Conservation (phyloP, 2,113 vertebrate genomes). For the Pipa parva region DNA sequence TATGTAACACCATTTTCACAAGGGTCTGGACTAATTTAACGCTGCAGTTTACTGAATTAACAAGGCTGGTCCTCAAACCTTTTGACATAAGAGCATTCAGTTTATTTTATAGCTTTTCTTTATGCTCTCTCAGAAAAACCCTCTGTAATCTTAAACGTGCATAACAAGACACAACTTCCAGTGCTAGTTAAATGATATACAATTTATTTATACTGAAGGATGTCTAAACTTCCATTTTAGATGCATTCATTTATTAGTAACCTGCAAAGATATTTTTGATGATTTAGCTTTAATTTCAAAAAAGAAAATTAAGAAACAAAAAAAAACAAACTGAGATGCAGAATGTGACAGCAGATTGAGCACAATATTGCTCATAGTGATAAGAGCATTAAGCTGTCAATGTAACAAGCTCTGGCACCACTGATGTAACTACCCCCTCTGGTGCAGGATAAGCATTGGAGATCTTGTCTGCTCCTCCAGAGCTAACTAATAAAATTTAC, state of each 20-base stretch:
- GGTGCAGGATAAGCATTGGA: too few relatives aligned
- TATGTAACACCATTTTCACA: conserved; percentile 54
- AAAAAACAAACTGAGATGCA: too few relatives aligned
- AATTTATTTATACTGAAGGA: conserved; percentile 51
- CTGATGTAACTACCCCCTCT: too few relatives aligned
- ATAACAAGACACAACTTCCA: conserved; percentile 51
- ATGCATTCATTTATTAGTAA: conserved; percentile 38
- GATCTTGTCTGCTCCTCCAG: too few relatives aligned
- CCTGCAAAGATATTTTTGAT: conserved; percentile 23
- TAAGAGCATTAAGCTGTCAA: too few relatives aligned
- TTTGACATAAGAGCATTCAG: conserved; percentile 55
- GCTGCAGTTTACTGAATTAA: conserved; percentile 63
- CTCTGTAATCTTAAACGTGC: conserved; percentile 57
- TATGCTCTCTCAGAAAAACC: conserved; percentile 51
- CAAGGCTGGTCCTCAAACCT: conserved; percentile 65
- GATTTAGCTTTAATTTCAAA: conserved; percentile 37
- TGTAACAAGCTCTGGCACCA: too few relatives aligned
- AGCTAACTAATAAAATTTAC: too few relatives aligned
- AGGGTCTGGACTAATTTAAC: conserved; percentile 61
- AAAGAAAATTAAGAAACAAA: too few relatives aligned
- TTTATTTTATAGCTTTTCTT: conserved; percentile 55
- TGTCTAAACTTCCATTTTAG: conserved; percentile 39
- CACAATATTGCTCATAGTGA: too few relatives aligned
- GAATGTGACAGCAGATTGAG: too few relatives aligned
- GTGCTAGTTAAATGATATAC: conserved; percentile 53